Conservation (phyloP, 2,888 invertebrate species). For the Thymelicus acteon region DNA sequence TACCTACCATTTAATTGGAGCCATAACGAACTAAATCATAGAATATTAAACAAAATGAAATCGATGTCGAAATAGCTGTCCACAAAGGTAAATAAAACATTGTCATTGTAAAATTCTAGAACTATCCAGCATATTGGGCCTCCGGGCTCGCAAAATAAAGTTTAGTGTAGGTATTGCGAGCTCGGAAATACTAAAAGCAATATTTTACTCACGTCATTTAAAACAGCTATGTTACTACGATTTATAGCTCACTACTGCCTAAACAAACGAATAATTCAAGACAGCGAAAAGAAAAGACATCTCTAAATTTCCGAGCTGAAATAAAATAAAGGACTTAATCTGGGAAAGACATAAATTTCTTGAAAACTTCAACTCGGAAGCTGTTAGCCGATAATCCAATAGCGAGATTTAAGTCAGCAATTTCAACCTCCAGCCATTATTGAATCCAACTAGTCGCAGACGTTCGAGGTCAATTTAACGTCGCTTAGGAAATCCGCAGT, state of each 20-base stretch:
- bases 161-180: neutral
- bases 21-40: no score
- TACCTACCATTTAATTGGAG: no score
- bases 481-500: constrained; percentile 24
- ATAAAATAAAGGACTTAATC: constrained; percentile 30
- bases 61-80: no score
- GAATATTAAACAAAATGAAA: no score
- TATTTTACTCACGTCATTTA: no score
- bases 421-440: constrained; percentile 31
- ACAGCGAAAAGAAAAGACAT: constrained; percentile 16
- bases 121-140: no score
- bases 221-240: no score
- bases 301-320: constrained; percentile 30
- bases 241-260: neutral
- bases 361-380: constrained; percentile 34
- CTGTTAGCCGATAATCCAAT: constrained; percentile 38
- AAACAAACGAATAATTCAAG: constrained; percentile 18
- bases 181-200: neutral
- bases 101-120: no score
- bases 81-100: no score
- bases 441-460: constrained; percentile 27
- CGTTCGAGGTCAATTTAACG: constrained; percentile 28
- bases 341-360: constrained; percentile 33
- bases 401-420: constrained; percentile 33
- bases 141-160: no score